Conservation (phyloP, 2,888 invertebrate genomes). For the Nemurella pictetii region DNA sequence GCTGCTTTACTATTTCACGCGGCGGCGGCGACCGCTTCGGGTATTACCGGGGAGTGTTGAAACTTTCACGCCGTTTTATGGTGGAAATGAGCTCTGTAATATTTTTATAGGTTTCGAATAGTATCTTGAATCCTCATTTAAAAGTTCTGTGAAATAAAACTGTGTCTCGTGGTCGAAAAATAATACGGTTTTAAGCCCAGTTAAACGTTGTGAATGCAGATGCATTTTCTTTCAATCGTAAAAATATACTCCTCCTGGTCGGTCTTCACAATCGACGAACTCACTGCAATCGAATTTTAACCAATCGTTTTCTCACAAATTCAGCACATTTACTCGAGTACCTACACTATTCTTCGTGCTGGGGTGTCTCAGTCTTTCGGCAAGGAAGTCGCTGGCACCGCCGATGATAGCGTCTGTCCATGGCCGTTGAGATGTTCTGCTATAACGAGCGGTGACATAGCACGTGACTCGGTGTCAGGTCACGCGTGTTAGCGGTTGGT, state of each 20-base stretch:
- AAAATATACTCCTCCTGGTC: no score
- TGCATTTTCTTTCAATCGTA: no score
- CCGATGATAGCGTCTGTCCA: neutral
- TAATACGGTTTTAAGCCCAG: no score
- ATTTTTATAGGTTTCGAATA: neutral
- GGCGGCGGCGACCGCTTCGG: neutral
- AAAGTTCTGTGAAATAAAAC: no score
- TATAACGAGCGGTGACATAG: neutral
- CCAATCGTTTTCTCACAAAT: neutral
- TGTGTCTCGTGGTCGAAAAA: no score
- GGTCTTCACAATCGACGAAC: neutral
- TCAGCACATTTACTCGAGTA: neutral
- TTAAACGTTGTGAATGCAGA: no score
- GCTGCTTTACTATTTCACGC: neutral
- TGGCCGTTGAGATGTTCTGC: neutral
- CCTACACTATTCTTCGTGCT: no score
- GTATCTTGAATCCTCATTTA: neutral
- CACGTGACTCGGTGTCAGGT: constrained; percentile 18
- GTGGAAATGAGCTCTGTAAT: neutral
- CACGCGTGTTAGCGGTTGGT: constrained; percentile 14
- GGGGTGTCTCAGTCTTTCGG: neutral
- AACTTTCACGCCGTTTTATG: neutral
- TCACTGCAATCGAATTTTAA: neutral
- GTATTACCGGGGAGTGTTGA: neutral
- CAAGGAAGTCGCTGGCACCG: neutral